Evolutionary conservation across 37 sponge, comb jelly and placozoan species (phyloP).

Genomic region (Halichondria panicea): DNA sequence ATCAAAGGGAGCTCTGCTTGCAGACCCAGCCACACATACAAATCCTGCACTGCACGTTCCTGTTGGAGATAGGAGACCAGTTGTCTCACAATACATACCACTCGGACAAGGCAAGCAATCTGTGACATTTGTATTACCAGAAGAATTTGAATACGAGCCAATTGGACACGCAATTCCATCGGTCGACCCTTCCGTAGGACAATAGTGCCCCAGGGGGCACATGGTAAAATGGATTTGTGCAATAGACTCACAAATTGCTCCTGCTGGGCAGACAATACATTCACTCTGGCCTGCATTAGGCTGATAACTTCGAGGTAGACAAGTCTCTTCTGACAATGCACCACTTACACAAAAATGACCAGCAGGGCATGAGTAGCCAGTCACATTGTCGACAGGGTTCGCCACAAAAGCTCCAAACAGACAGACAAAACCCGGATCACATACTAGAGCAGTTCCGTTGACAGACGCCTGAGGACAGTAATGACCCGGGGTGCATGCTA

Average conservation of each 20-base stretch:
- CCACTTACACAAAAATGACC: background rate
- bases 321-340: background rate
- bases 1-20: background rate
- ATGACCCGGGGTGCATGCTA: background rate
- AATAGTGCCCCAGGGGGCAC: too few species aligned
- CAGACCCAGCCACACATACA: background rate
- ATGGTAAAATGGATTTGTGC: too few species aligned
- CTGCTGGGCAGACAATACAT: background rate
- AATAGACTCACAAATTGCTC: conserved; percentile 1
- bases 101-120: conserved; percentile 8
- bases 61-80: background rate
- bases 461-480: background rate
- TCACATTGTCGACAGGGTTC: background rate
- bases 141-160: background rate
- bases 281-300: background rate
- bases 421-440: background rate
- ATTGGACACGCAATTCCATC: background rate
- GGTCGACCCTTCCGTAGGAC: background rate
- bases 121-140: background rate
- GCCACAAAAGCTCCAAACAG: background rate
- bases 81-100: conserved; percentile 5
- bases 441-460: background rate
- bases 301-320: background rate
- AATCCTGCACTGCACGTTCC: background rate
- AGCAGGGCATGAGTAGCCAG: background rate